A percentile compares a stretch with the other conserved stretches of the same genome.
Evolutionary conservation across 2,113 vertebrate species (phyloP).

Genomic region (Xiphophorus hellerii): DNA sequence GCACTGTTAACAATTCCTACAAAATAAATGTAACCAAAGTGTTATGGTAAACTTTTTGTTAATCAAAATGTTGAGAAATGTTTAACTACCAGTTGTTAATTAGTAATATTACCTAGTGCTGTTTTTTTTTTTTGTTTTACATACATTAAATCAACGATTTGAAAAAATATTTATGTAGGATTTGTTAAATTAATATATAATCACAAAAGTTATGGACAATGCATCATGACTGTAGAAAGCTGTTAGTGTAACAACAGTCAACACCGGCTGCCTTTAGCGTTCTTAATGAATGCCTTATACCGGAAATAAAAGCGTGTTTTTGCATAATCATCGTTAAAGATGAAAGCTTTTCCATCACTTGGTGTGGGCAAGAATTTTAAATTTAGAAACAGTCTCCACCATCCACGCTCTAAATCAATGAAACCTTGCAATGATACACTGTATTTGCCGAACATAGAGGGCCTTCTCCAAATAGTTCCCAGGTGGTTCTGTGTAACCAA

Average conservation of each 20-base stretch:
- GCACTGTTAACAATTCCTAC: too few species aligned
- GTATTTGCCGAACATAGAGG: not conserved
- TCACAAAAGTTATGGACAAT: not conserved
- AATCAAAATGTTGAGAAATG: too few species aligned
- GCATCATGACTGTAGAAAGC: not conserved
- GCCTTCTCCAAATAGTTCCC: not conserved
- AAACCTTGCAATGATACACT: not conserved
- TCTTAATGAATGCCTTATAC: not conserved
- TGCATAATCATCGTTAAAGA: not conserved
- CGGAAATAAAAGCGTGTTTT: not conserved
- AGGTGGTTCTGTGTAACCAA: constrained; percentile 5
- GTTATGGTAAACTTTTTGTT: too few species aligned
- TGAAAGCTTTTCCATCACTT: not conserved
- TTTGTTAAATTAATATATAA: not conserved
- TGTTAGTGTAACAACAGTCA: not conserved
- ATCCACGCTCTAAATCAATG: not conserved
- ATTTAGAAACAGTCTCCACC: not conserved
- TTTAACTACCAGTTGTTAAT: not conserved
- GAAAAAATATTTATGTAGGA: not conserved
- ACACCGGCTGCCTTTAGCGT: not conserved
- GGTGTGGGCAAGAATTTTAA: too few species aligned
- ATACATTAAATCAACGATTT: not conserved
- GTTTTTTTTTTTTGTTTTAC: too few species aligned
- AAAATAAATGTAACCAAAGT: too few species aligned
- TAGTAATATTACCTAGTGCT: not conserved